Base-by-base conservation (phyloP, 2,888 invertebrate genomes). In the Idaea straminata region DNA sequence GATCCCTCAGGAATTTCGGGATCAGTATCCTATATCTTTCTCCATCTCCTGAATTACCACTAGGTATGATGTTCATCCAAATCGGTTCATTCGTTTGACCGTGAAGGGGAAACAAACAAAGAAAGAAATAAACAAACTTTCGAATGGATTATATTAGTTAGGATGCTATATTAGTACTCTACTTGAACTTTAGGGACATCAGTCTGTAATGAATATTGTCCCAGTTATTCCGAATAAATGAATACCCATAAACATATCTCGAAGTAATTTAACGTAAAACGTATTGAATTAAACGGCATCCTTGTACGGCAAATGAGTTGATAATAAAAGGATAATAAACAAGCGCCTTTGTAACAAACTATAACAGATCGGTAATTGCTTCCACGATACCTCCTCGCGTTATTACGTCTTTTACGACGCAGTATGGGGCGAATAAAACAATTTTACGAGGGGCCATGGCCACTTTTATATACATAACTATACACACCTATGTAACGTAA, bases 321-420 rank as follows among this genome's bases (percentile, higher is more conserved):
- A 91, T 91, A 91, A 91, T 92, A 92, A 92, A 92, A 91, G 81
- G 91, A 90, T 91, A 92, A 91, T 92, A 92, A 92, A 92, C 88
- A 89, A 87, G 89, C 89, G 89, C 90, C 89, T 89, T 92, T 91
- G 92, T 92, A 90, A 92, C 92, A 92, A 92, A 92, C 92, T 92
- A 92, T 92, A 92, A 92, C 92, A 92, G 92, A 92, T 92, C 90
- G 85, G 92, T 92, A 92, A 92, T 92, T 92, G 92, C 91, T 91
- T 91, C 89, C 88, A 89, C 92, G 91, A 91, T 92, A 89, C 92
- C 92, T 92, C 84, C 91, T 89, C 87, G 87, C 91, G 91, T 92
- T 92, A 92, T 92, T 92, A 92, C 92, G 89, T 87, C 91, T 91
- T 92, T 92, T 91, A 92, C 92, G 92, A 92, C 87, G 89, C 89